These are phyloP conservation scores for Phenacoccus solenopsis DNA, from an alignment of 1,140 invertebrate species.

Conservation along the genomic window DNA sequence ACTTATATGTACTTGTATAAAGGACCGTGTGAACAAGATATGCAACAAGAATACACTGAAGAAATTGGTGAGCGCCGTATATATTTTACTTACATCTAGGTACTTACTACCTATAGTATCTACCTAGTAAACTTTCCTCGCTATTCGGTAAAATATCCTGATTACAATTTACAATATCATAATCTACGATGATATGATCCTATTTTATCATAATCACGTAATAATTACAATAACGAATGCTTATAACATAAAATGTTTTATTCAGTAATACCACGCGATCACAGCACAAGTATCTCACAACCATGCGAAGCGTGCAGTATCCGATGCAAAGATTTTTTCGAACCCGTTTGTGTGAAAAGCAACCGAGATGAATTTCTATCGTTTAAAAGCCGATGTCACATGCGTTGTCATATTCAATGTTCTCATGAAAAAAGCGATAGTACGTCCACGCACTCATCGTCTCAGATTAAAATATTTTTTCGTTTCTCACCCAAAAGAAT, in stretches of 20 bases:
- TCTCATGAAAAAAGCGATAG: constrained; percentile 11
- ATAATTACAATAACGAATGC: too few species aligned
- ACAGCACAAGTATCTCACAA: neutral
- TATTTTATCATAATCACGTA: too few species aligned
- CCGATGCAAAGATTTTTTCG: constrained; percentile 10
- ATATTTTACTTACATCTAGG: too few species aligned
- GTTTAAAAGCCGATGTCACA: constrained; percentile 21
- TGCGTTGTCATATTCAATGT: constrained; percentile 23
- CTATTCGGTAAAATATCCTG: too few species aligned
- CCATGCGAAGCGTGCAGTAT: constrained; percentile 11
- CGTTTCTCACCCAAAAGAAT: too few species aligned
- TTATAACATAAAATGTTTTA: too few species aligned
- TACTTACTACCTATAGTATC: too few species aligned
- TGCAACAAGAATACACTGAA: neutral
- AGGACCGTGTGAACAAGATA: neutral
- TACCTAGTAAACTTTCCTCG: too few species aligned
- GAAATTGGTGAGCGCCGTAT: neutral
- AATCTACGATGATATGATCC: too few species aligned
- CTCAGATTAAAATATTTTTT: too few species aligned
- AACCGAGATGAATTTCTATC: constrained; percentile 8
- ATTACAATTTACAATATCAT: too few species aligned
- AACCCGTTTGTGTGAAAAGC: constrained; percentile 20
- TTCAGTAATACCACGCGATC: neutral
- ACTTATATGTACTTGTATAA: neutral
- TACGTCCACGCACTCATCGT: neutral